Evolutionary conservation across 1,140 invertebrate species (phyloP).

Genomic region (Drosophila jambulina): DNA sequence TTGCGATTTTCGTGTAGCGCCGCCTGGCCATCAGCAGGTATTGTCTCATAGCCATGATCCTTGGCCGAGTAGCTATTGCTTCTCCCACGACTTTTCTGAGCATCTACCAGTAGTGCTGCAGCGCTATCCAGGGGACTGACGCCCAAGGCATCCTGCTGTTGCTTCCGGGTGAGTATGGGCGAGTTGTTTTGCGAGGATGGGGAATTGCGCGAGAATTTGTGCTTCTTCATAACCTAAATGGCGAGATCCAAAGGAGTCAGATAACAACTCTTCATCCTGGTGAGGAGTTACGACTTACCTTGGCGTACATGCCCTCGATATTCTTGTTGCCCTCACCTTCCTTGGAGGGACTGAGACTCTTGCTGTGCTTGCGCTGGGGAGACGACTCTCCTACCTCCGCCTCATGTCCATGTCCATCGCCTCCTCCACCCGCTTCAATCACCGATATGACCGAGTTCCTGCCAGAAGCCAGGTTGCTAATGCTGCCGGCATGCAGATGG

Average conservation of each 20-base stretch:
- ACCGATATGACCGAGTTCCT: constrained; percentile 84
- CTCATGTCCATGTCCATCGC: constrained; percentile 75
- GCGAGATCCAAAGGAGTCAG: neutral
- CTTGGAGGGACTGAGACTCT: constrained; percentile 86
- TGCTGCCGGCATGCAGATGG: constrained; percentile 69
- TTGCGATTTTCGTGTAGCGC: constrained; percentile 80
- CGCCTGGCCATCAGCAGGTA: constrained; percentile 84
- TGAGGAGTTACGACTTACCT: constrained; percentile 86
- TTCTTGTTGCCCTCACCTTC: constrained; percentile 90
- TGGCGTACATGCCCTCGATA: constrained; percentile 95
- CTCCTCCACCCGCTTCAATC: constrained; percentile 73
- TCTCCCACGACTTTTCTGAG: constrained; percentile 71
- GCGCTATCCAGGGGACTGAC: constrained; percentile 71
- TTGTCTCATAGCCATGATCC: constrained; percentile 89
- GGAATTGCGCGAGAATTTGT: constrained; percentile 75
- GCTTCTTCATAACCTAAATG: constrained; percentile 83
- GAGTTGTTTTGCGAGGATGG: constrained; percentile 72
- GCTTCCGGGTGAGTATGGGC: constrained; percentile 83
- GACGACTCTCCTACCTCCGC: constrained; percentile 58
- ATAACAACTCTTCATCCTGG: neutral
- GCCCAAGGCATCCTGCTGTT: constrained; percentile 68
- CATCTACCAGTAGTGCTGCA: constrained; percentile 73
- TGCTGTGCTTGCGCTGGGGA: constrained; percentile 85
- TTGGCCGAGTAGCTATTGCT: constrained; percentile 82
- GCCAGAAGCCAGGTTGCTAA: constrained; percentile 81